These are phyloP conservation scores for Tachycineta bicolor DNA, from an alignment of 2,113 vertebrate species.

Conservation along the genomic window DNA sequence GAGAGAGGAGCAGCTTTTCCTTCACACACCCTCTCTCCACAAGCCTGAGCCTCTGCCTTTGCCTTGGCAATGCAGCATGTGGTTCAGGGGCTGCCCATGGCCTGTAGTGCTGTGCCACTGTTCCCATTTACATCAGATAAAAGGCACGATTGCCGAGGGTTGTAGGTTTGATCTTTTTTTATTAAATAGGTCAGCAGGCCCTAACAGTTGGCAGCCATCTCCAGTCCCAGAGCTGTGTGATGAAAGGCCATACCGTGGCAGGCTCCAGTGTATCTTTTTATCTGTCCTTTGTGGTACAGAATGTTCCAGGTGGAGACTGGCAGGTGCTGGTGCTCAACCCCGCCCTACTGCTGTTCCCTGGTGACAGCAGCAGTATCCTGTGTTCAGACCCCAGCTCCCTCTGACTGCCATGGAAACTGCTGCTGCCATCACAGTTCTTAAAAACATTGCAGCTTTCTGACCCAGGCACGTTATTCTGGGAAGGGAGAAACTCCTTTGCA, in stretches of 20 bases:
- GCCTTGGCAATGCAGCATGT: not conserved
- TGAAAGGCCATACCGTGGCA: slow-evolving; percentile 36
- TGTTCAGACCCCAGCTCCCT: not conserved
- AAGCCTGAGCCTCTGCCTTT: slow-evolving; percentile 18
- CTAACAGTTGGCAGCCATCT: slow-evolving; percentile 18
- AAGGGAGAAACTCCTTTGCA: not conserved
- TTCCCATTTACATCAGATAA: not conserved
- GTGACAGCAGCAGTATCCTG: not conserved
- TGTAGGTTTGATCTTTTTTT: not conserved
- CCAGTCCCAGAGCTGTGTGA: not conserved
- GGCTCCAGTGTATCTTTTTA: slow-evolving; percentile 53
- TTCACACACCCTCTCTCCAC: not conserved
- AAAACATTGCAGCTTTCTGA: not conserved
- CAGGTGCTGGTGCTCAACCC: slow-evolving; percentile 4
- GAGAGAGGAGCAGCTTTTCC: slow-evolving; percentile 5
- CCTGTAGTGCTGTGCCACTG: not conserved
- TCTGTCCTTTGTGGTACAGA: slow-evolving; percentile 37
- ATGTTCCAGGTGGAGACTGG: slow-evolving; percentile 51
- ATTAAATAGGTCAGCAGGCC: slow-evolving; percentile 41
- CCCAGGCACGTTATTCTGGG: not conserved
- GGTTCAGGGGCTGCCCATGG: not conserved
- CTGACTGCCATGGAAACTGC: not conserved
- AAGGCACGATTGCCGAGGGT: not conserved
- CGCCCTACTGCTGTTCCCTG: not conserved
- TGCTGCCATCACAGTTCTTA: not conserved